Percentiles rank a stretch among this genome's conserved stretches.
phyloP scores from a whole-genome alignment of 2,797 vertebrate species.

The Menidia menidia region DNA sequence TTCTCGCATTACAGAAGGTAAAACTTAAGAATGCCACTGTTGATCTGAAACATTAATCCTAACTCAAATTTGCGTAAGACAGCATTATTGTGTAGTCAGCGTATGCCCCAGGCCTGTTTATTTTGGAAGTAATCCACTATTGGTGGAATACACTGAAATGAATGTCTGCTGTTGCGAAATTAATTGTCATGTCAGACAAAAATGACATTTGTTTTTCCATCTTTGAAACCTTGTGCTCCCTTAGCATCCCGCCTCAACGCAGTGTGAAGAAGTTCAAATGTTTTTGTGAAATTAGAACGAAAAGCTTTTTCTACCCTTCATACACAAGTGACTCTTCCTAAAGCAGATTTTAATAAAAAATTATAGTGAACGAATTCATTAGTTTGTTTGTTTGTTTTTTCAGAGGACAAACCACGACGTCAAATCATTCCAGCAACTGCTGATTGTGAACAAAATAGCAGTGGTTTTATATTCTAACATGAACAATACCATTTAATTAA shows the following conservation, averaged over 20 bases:
- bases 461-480: background rate
- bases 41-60: conserved; percentile 9
- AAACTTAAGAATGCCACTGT: background rate
- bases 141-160: conserved; percentile 1
- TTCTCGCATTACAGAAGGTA: conserved; percentile 3
- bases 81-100: background rate
- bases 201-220: conserved; percentile 3
- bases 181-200: conserved; percentile 1
- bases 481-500: background rate
- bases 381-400: conserved; percentile 15
- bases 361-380: conserved; percentile 58
- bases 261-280: conserved; percentile 46
- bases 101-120: background rate
- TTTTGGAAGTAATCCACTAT: conserved; percentile 13
- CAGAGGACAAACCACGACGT: background rate
- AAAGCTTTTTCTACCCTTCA: conserved; percentile 77
- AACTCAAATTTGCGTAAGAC: conserved; percentile 10
- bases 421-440: background rate
- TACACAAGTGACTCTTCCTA: conserved; percentile 75
- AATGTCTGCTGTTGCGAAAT: conserved; percentile 17
- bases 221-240: conserved; percentile 24
- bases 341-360: conserved; percentile 83
- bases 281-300: conserved; percentile 61
- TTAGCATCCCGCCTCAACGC: conserved; percentile 35
- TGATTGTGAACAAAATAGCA: background rate